Percentiles rank a stretch among this genome's conserved stretches.
phyloP scores from a whole-genome alignment of 2,797 vertebrate genomes.

The Melanotaenia parkinsoni region DNA sequence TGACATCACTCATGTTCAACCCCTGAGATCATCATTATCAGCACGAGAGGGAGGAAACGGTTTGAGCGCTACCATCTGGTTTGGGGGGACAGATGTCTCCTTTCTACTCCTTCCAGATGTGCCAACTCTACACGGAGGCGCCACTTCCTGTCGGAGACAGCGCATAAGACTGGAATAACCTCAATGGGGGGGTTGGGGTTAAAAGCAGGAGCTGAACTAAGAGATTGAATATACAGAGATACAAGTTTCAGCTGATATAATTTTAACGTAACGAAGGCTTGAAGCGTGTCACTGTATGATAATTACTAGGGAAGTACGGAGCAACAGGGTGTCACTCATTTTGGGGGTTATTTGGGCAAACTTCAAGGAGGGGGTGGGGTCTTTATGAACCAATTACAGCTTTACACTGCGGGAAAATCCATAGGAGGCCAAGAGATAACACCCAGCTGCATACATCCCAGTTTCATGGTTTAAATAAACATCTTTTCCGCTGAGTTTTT shows the following conservation, averaged over 20 bases:
- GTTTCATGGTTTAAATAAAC: no score
- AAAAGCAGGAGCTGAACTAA: conserved; percentile 20
- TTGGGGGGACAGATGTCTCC: conserved; percentile 54
- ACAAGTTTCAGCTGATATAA: background rate
- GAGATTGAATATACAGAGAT: background rate
- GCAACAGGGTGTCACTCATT: conserved; percentile 21
- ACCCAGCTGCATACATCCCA: conserved; percentile 3
- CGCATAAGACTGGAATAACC: background rate
- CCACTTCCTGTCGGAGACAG: conserved; percentile 19
- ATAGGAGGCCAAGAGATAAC: background rate
- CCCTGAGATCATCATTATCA: conserved; percentile 58
- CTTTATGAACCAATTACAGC: conserved; percentile 15
- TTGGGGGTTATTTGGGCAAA: background rate
- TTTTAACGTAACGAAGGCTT: background rate
- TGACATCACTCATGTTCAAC: conserved; percentile 48
- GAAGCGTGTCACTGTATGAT: conserved; percentile 4
- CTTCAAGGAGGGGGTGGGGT: conserved; percentile 17
- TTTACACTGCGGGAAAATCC: conserved; percentile 8
- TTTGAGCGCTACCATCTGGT: conserved; percentile 53
- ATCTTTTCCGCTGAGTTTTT: no score
- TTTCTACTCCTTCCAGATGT: conserved; percentile 61
- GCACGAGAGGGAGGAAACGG: conserved; percentile 49
- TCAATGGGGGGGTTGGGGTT: background rate
- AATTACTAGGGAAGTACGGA: conserved; percentile 28
- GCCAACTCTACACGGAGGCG: background rate